Evolutionary conservation across 2,797 vertebrate genomes (phyloP).

Genomic region (Loriculus beryllinus): DNA sequence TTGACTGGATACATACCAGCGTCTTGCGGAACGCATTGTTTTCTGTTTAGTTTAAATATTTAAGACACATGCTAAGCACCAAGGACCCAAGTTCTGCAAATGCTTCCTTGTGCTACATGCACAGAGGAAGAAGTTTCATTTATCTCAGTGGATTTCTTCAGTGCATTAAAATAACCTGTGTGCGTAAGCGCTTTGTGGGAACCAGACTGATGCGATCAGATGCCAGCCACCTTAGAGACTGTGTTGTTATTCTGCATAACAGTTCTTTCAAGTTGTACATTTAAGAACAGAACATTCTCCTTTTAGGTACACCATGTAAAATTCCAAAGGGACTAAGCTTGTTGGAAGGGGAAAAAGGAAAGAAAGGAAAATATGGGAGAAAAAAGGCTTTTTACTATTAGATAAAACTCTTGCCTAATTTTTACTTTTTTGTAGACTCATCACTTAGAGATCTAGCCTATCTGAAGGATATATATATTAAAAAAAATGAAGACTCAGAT

Average conservation of each 20-base stretch:
- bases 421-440: background rate
- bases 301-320: background rate
- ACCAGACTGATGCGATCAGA: background rate
- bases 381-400: background rate
- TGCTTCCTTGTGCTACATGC: fast-evolving
- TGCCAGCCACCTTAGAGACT: slow-evolving; percentile 4
- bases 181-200: background rate
- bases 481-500: background rate
- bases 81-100: background rate
- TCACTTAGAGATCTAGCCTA: background rate
- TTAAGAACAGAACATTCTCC: slow-evolving; percentile 34
- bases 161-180: background rate
- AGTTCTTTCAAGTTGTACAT: background rate
- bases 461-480: background rate
- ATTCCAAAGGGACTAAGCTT: background rate
- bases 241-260: background rate
- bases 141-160: slow-evolving; percentile 14
- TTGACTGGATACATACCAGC: background rate
- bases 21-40: fast-evolving
- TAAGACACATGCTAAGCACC: background rate
- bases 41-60: background rate
- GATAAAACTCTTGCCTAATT: background rate
- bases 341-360: background rate
- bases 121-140: background rate
- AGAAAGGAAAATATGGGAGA: background rate